Conservation (phyloP, 2,797 vertebrate species). For the Limnodromus scolopaceus region DNA sequence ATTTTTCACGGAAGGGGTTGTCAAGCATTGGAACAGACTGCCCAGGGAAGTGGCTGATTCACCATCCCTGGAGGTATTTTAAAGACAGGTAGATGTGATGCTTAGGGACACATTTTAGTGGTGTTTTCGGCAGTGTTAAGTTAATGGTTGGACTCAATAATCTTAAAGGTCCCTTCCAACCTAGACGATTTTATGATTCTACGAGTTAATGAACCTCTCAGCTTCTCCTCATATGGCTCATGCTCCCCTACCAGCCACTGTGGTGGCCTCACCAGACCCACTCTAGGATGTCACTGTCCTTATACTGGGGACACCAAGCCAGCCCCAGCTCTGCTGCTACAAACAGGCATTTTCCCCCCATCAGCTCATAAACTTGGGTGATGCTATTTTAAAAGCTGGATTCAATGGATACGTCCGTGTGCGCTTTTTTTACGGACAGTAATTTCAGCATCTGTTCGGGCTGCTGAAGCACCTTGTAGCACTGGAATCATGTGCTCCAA, state of each 20-base stretch:
- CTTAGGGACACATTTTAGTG: background rate
- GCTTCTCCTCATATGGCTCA: fast-evolving
- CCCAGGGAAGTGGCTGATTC: background rate
- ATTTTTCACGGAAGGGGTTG: background rate
- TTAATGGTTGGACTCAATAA: background rate
- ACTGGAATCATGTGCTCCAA: background rate
- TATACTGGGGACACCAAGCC: background rate
- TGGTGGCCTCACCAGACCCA: fast-evolving
- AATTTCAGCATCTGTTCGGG: background rate
- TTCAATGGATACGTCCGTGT: fast-evolving
- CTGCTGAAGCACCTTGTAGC: slow-evolving; percentile 8
- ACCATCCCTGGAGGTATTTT: background rate
- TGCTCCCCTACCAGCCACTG: fast-evolving
- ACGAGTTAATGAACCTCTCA: fast-evolving
- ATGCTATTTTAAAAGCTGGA: background rate
- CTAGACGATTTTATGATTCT: background rate
- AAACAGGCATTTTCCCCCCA: background rate
- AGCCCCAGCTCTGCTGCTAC: background rate
- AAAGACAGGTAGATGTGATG: background rate
- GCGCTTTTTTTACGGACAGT: fast-evolving
- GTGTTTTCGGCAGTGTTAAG: background rate
- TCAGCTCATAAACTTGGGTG: fast-evolving
- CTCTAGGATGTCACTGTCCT: background rate
- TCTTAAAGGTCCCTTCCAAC: background rate
- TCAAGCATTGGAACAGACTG: background rate